Conservation (phyloP, 2,888 invertebrate genomes). For the Aspidiotus destructor region DNA sequence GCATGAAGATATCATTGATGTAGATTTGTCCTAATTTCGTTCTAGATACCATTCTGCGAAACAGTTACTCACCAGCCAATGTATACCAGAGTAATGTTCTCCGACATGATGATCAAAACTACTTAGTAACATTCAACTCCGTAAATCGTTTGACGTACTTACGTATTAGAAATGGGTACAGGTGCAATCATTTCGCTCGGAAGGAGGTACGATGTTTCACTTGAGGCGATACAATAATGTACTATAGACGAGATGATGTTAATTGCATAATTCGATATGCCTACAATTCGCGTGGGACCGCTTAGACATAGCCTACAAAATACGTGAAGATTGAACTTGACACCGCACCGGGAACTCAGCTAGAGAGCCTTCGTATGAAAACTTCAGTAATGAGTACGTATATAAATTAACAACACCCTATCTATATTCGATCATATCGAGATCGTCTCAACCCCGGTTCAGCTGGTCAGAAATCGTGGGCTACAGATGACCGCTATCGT, state of each 20-base stretch:
- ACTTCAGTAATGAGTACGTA: not conserved
- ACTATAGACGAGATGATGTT: not conserved
- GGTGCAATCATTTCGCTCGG: not conserved
- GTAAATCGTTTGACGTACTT: too few species aligned
- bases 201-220: not conserved
- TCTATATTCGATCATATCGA: not conserved
- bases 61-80: too few species aligned
- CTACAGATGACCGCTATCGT: too few species aligned
- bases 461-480: too few species aligned
- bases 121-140: too few species aligned
- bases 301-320: too few species aligned
- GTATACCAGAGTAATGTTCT: too few species aligned
- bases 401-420: not conserved
- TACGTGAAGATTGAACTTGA: not conserved
- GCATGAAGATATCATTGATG: too few species aligned
- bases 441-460: not conserved
- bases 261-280: slow-evolving; percentile 4
- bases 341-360: not conserved
- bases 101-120: too few species aligned
- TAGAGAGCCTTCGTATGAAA: not conserved
- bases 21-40: too few species aligned
- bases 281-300: not conserved
- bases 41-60: too few species aligned
- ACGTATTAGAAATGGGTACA: too few species aligned
- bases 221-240: slow-evolving; percentile 1